Conservation (phyloP, 92 coral and sea anemone species). For the Heliopora coerulea region DNA sequence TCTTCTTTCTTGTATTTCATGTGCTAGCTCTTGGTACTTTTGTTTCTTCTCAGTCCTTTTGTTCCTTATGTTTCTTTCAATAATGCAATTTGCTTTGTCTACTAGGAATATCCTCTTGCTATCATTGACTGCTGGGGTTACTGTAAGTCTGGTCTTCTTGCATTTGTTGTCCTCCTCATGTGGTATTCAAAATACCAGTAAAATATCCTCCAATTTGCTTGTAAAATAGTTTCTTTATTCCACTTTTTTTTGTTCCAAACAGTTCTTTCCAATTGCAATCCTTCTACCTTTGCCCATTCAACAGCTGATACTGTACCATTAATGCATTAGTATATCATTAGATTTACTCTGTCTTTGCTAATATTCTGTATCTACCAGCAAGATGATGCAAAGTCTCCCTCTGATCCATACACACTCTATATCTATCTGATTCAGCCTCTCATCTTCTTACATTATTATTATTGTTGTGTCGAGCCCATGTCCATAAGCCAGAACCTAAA, state of each 20-base stretch:
- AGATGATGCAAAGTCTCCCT: conserved; percentile 46
- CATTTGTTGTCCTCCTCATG: neutral
- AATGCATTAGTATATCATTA: conserved; percentile 47
- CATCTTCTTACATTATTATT: conserved; percentile 14
- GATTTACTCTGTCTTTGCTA: conserved; percentile 46
- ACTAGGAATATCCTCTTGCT: no score
- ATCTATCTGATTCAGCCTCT: conserved; percentile 19
- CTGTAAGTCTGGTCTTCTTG: no score
- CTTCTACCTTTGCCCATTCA: conserved; percentile 14
- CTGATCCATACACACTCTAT: conserved; percentile 10
- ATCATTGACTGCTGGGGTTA: no score
- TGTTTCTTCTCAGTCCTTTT: no score
- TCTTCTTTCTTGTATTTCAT: no score
- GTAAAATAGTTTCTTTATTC: conserved; percentile 13
- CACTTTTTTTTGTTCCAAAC: conserved; percentile 26
- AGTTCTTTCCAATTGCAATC: conserved; percentile 11
- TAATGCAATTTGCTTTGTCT: no score
- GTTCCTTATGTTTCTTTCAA: no score
- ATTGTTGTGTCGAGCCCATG: no score
- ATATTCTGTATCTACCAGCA: conserved; percentile 35
- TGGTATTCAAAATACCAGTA: conserved; percentile 7
- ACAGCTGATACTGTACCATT: conserved; percentile 37
- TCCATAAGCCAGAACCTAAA: no score
- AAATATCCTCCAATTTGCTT: conserved; percentile 2
- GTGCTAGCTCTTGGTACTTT: no score